Percentiles rank a stretch among this genome's conserved stretches.
phyloP scores from a whole-genome alignment of 2,113 vertebrate species.

The Empidonax alnorum region DNA sequence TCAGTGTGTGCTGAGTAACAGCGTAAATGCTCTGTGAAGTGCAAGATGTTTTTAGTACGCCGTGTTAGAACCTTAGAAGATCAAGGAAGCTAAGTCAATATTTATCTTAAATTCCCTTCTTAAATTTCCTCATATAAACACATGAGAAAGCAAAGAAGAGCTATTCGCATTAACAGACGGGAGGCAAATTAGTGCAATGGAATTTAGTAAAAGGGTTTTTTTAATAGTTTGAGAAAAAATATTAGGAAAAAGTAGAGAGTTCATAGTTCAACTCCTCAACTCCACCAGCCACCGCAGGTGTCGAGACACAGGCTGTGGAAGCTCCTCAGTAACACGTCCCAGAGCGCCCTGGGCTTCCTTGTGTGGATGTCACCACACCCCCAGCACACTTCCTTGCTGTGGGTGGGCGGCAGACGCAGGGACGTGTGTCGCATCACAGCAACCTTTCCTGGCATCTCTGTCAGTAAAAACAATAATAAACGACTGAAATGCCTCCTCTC shows the following conservation, averaged over 20 bases:
- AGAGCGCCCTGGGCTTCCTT: fast-evolving
- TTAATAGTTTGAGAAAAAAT: not conserved
- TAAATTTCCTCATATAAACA: fast-evolving
- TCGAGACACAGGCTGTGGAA: fast-evolving
- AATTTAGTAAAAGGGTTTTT: not conserved
- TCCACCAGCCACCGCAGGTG: not conserved
- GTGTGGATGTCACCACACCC: not conserved
- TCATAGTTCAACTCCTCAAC: not conserved
- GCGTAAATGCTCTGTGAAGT: not conserved
- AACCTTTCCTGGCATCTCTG: fast-evolving
- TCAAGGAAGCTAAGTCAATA: not conserved
- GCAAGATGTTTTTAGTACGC: not conserved
- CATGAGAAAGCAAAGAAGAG: not conserved
- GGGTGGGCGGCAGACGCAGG: fast-evolving
- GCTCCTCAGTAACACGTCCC: fast-evolving
- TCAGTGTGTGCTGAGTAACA: not conserved
- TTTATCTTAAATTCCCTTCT: not conserved
- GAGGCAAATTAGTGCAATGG: fast-evolving
- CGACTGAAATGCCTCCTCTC: not conserved
- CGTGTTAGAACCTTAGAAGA: not conserved
- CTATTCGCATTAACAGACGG: fast-evolving
- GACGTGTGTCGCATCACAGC: fast-evolving
- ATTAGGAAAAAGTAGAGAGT: not conserved
- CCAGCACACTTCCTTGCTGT: fast-evolving
- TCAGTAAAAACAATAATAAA: fast-evolving